Evolutionary conservation across 2,888 invertebrate species (phyloP).

Genomic region (Drosophila antonietae): DNA sequence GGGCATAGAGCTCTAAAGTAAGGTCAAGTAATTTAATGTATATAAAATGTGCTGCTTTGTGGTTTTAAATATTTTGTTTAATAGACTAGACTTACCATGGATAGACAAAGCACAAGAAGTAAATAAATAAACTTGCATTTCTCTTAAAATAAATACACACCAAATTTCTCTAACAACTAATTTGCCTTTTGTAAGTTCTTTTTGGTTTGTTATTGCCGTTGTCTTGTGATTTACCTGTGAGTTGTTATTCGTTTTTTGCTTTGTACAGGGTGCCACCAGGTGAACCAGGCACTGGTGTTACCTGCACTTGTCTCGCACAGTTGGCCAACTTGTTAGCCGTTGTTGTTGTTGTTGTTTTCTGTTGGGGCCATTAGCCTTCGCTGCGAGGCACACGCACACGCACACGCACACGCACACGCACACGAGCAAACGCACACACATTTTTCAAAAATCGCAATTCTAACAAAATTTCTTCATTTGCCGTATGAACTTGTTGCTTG

Average conservation of each 20-base stretch:
- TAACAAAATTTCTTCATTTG: slow-evolving; percentile 79
- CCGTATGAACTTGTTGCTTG: slow-evolving; percentile 67
- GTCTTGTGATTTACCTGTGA: slow-evolving; percentile 41
- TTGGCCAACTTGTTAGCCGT: slow-evolving; percentile 63
- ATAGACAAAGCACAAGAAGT: neutral
- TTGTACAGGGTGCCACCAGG: slow-evolving; percentile 44
- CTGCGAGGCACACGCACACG: slow-evolving; percentile 44
- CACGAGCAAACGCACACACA: slow-evolving; percentile 17
- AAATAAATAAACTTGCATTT: too few species aligned
- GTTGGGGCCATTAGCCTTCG: slow-evolving; percentile 67
- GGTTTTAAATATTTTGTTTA: neutral
- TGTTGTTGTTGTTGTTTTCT: slow-evolving; percentile 38
- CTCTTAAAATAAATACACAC: neutral
- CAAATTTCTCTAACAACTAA: neutral
- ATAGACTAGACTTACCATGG: neutral
- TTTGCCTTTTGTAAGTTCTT: slow-evolving; percentile 15
- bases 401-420: slow-evolving; percentile 22
- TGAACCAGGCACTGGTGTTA: slow-evolving; percentile 48
- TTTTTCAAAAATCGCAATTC: slow-evolving; percentile 66
- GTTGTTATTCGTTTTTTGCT: neutral
- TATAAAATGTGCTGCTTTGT: neutral
- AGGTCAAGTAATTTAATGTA: neutral
- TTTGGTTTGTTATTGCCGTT: slow-evolving; percentile 27
- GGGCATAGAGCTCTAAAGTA: neutral
- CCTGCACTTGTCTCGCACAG: slow-evolving; percentile 67